These are phyloP conservation scores for Montifringilla adamsi DNA, from an alignment of 2,113 vertebrate genomes.

Conservation along the genomic window DNA sequence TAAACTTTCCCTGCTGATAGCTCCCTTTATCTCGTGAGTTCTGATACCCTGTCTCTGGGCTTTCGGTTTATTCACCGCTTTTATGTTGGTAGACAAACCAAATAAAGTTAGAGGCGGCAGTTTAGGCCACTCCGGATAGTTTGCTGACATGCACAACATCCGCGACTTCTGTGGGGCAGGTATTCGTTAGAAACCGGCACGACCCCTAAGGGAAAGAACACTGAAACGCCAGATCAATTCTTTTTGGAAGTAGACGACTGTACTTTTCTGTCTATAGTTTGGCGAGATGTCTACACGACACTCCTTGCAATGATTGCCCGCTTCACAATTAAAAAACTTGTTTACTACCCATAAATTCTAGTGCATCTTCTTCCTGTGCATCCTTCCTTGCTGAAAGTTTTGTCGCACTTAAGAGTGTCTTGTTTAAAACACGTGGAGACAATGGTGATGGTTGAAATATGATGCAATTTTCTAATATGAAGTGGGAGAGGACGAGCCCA, in stretches of 20 bases:
- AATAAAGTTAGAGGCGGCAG: background rate
- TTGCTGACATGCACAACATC: background rate
- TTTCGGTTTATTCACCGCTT: background rate
- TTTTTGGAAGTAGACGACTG: background rate
- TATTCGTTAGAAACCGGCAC: background rate
- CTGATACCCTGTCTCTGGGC: background rate
- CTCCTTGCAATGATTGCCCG: background rate
- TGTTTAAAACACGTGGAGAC: background rate
- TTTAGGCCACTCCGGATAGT: background rate
- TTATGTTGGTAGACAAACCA: background rate
- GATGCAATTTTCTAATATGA: slow-evolving; percentile 9
- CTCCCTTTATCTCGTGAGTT: background rate
- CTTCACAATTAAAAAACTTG: background rate
- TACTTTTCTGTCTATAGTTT: background rate
- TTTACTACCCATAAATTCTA: background rate
- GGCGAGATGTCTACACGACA: background rate
- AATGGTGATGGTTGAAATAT: background rate
- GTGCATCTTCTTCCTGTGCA: background rate
- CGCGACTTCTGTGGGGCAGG: background rate
- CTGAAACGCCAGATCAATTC: background rate
- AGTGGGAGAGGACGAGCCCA: background rate
- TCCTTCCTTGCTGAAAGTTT: background rate
- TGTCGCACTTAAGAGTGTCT: background rate
- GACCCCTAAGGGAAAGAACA: background rate
- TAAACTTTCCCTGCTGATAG: slow-evolving; percentile 40